Conservation (phyloP, 2,888 invertebrate species). For the Cantharis nigra region DNA sequence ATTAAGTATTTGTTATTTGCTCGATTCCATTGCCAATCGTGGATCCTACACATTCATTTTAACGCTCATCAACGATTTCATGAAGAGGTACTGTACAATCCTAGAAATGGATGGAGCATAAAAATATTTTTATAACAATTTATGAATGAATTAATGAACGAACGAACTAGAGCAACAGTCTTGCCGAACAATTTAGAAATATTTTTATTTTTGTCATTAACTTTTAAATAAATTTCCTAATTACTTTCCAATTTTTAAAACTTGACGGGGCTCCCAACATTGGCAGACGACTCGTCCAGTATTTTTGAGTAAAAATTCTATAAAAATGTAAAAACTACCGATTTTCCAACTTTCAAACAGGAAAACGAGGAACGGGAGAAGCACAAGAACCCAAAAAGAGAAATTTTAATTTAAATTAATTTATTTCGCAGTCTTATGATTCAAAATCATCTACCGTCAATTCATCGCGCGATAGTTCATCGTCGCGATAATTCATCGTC, state of each 20-base stretch:
- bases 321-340: neutral
- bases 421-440: no score
- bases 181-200: conserved; percentile 6
- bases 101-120: conserved; percentile 49
- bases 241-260: neutral
- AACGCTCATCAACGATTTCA: conserved; percentile 37
- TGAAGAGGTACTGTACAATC: conserved; percentile 49
- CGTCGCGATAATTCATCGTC: no score
- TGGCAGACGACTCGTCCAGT: neutral
- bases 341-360: neutral
- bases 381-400: neutral
- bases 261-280: neutral
- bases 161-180: conserved; percentile 9
- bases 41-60: conserved; percentile 25
- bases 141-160: conserved; percentile 26
- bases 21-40: conserved; percentile 16
- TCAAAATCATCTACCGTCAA: no score
- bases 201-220: neutral
- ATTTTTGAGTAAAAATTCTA: neutral
- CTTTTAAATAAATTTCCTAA: neutral
- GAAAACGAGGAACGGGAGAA: neutral
- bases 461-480: no score
- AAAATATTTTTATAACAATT: conserved; percentile 42
- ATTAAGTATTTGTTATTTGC: conserved; percentile 5
- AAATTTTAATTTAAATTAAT: neutral